Evolutionary conservation across 2,888 invertebrate species (phyloP).

Genomic region (Tipula helvola): DNA sequence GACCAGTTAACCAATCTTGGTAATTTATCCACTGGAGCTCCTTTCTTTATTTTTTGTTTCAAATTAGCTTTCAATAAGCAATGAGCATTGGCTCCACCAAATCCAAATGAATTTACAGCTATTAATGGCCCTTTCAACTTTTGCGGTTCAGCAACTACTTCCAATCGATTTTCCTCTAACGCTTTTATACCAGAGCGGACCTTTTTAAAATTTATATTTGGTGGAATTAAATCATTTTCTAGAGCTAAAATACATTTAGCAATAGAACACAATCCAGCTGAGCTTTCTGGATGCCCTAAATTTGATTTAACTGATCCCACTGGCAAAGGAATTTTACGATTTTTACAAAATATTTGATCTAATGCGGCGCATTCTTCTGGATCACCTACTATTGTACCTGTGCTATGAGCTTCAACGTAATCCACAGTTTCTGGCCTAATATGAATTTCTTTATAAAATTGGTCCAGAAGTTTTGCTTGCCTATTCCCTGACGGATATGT

Average conservation of each 20-base stretch:
- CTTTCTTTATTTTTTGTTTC: constrained; percentile 39
- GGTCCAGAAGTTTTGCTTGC: too few relatives aligned
- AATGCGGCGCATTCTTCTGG: constrained; percentile 47
- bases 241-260: constrained; percentile 73
- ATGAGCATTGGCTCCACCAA: constrained; percentile 68
- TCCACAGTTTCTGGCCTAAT: constrained; percentile 55
- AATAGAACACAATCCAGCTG: constrained; percentile 69
- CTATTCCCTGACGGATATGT: too few relatives aligned
- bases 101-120: constrained; percentile 40
- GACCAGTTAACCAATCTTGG: constrained; percentile 45
- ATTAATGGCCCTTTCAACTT: constrained; percentile 62
- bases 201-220: constrained; percentile 66
- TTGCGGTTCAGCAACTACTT: constrained; percentile 60
- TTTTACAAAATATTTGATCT: constrained; percentile 62
- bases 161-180: constrained; percentile 46
- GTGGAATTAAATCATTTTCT: constrained; percentile 66
- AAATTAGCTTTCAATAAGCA: too few relatives aligned
- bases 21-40: constrained; percentile 44
- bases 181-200: constrained; percentile 49
- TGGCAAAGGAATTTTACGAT: constrained; percentile 59
- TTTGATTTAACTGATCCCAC: constrained; percentile 92
- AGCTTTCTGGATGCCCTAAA: constrained; percentile 84
- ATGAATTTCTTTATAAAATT: too few relatives aligned
- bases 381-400: too few relatives aligned
- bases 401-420: constrained; percentile 19